Evolutionary conservation across 2,888 invertebrate species (phyloP).

Genomic region (Lasioglossum zephyrum): DNA sequence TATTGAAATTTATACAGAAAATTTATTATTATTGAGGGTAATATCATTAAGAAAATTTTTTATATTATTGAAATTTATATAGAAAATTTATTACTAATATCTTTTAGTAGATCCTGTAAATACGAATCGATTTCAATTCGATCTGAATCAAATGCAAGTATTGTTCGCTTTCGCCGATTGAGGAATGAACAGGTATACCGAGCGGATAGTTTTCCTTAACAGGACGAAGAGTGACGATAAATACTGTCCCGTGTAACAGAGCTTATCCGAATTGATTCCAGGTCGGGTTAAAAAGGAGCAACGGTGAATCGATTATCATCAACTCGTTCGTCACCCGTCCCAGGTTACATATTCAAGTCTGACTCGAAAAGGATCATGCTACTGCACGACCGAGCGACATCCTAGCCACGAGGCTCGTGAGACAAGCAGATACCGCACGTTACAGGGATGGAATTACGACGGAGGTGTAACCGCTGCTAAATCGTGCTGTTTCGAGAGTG

Average conservation of each 20-base stretch:
- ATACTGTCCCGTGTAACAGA: background rate
- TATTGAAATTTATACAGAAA: too few species aligned
- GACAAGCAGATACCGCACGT: conserved; percentile 17
- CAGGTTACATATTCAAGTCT: background rate
- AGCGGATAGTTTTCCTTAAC: background rate
- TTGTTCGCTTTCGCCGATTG: background rate
- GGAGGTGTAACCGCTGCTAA: conserved; percentile 56
- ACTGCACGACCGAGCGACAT: background rate
- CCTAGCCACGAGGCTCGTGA: conserved; percentile 5
- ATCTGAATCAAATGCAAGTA: background rate
- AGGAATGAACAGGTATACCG: background rate
- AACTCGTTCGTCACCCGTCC: conserved; percentile 21
- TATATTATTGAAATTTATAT: too few species aligned
- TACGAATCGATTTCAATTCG: too few species aligned
- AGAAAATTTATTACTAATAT: too few species aligned
- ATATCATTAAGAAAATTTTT: too few species aligned
- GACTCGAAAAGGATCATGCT: conserved; percentile 1
- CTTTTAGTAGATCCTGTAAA: too few species aligned
- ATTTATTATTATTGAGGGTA: too few species aligned
- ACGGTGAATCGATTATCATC: conserved; percentile 24
- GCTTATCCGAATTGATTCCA: background rate
- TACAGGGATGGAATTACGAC: conserved; percentile 46
- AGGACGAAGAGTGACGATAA: background rate
- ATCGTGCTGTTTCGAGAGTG: conserved; percentile 31
- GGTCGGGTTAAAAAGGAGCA: background rate